Percentiles rank a stretch among this genome's conserved stretches.
phyloP scores from a whole-genome alignment of 2,888 invertebrate genomes.

The Pandemis heparana region DNA sequence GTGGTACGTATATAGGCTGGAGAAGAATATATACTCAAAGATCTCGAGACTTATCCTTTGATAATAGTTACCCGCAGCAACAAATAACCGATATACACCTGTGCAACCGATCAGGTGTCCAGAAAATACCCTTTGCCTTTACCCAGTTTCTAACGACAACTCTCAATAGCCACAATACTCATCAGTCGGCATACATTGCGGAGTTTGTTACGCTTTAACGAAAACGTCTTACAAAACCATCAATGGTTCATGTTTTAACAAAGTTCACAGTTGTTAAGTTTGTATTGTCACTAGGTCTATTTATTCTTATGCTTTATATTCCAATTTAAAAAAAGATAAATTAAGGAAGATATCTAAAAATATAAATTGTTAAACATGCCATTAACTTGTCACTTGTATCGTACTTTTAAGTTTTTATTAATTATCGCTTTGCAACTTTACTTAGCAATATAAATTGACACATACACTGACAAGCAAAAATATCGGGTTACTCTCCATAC shows the following conservation, averaged over 20 bases:
- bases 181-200: conserved; percentile 47
- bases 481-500: too few species aligned
- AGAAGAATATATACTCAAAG: not conserved
- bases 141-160: conserved; percentile 24
- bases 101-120: conserved; percentile 69
- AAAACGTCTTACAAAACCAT: not conserved
- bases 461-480: too few species aligned
- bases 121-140: conserved; percentile 50
- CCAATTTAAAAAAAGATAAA: not conserved
- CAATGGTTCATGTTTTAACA: not conserved
- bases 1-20: too few species aligned
- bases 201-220: not conserved
- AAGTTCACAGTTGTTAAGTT: not conserved
- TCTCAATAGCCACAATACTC: not conserved
- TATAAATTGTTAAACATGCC: not conserved
- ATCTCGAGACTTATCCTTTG: conserved; percentile 52
- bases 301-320: not conserved
- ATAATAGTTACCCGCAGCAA: conserved; percentile 49
- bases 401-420: not conserved
- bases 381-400: not conserved
- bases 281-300: conserved; percentile 1
- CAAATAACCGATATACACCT: conserved; percentile 56
- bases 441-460: not conserved
- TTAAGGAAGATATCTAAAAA: not conserved
- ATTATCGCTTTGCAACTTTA: not conserved